Evolutionary conservation across 2,797 vertebrate genomes (phyloP).

Genomic region (Labroides dimidiatus): DNA sequence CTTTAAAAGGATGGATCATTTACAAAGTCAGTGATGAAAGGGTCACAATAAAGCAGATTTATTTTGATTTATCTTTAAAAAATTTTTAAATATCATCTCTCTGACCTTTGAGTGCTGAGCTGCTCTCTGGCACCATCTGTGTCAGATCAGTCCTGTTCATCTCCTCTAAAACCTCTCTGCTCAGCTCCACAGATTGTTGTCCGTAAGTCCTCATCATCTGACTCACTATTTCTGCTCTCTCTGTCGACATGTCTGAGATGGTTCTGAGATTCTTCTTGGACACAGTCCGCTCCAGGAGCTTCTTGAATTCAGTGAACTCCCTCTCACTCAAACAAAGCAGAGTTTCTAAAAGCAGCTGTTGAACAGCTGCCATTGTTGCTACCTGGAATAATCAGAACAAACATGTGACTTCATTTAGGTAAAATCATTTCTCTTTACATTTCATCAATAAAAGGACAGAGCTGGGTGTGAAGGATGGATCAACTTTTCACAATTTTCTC

Average conservation of each 20-base stretch:
- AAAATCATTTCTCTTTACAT: background rate
- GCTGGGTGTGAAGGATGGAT: background rate
- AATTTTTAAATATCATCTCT: background rate
- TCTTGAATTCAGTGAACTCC: background rate
- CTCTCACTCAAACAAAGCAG: fast-evolving
- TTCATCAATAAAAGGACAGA: too few species aligned
- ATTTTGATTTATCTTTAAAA: too few species aligned
- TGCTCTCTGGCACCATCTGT: background rate
- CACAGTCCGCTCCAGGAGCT: background rate
- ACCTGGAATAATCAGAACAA: background rate
- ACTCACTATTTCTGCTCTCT: background rate
- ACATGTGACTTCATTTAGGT: background rate
- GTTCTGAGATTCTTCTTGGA: fast-evolving
- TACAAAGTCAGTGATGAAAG: too few species aligned
- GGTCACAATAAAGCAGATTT: too few species aligned
- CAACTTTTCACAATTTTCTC: too few species aligned
- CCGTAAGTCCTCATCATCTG: background rate
- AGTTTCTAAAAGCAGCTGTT: slow-evolving; percentile 7
- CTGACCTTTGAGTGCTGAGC: slow-evolving; percentile 10
- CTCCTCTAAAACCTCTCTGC: background rate
- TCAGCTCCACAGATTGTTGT: background rate
- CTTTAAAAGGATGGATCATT: too few species aligned
- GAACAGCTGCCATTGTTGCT: background rate
- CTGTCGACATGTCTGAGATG: fast-evolving
- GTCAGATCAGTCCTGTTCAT: background rate